Percentiles rank a stretch among this genome's conserved stretches.
Evolutionary conservation across 2,888 invertebrate species (phyloP).

Genomic region (Mesopsocus fuscifrons): DNA sequence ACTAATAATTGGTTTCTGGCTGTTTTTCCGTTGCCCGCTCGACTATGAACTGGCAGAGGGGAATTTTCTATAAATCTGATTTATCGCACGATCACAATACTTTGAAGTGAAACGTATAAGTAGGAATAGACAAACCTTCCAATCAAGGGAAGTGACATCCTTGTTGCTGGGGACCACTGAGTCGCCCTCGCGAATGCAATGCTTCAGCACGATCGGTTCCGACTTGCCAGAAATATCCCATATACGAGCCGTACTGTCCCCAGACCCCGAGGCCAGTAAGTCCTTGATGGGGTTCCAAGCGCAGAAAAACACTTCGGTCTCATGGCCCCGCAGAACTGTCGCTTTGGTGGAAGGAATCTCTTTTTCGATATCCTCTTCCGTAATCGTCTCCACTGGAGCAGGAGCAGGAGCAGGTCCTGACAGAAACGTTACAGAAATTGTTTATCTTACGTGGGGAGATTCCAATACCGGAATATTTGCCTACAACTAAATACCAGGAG

Average conservation of each 20-base stretch:
- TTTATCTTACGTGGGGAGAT: too few species aligned
- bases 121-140: conserved; percentile 59
- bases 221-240: conserved; percentile 97
- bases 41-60: too few species aligned
- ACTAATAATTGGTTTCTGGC: neutral
- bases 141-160: conserved; percentile 96
- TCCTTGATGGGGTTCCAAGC: conserved; percentile 99
- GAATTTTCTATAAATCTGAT: too few species aligned
- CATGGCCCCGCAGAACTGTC: conserved; percentile 86
- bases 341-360: conserved; percentile 93
- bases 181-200: conserved; percentile 95
- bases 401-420: too few species aligned
- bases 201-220: conserved; percentile 75
- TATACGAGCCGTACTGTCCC: conserved; percentile 95
- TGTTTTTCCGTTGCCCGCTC: too few species aligned
- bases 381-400: too few species aligned
- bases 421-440: too few species aligned
- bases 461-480: too few species aligned
- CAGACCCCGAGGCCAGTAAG: conserved; percentile 93
- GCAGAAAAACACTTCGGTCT: conserved; percentile 98
- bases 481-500: too few species aligned
- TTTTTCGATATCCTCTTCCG: conserved; percentile 36
- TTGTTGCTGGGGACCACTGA: conserved; percentile 97
- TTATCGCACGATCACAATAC: too few species aligned
- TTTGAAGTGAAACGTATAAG: too few species aligned